Evolutionary conservation across 2,797 vertebrate species (phyloP).

Genomic region (Taenioides sp.): DNA sequence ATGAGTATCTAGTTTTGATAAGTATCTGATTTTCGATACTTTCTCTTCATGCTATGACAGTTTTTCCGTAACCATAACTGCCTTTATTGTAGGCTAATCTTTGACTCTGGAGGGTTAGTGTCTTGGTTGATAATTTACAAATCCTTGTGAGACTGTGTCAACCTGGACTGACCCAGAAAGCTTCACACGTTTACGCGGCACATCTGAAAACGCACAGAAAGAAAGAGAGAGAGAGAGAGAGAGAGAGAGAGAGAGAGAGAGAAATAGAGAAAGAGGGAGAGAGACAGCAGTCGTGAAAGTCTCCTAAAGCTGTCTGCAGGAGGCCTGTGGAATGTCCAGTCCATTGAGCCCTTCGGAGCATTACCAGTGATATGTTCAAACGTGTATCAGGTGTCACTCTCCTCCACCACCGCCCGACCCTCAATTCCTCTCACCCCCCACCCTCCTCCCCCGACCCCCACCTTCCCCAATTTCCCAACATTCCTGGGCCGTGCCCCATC

Average conservation of each 20-base stretch:
- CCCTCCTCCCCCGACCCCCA: conserved; percentile 1
- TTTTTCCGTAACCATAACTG: background rate
- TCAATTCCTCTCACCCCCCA: conserved; percentile 44
- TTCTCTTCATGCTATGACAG: too few relatives aligned
- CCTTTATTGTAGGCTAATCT: conserved; percentile 10
- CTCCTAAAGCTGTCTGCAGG: conserved; percentile 42
- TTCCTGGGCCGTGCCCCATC: conserved; percentile 73
- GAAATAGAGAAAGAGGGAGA: background rate
- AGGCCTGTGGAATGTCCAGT: conserved; percentile 59
- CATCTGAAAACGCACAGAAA: conserved; percentile 22
- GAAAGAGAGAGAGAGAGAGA: background rate
- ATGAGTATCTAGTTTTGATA: too few relatives aligned
- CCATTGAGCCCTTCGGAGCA: conserved; percentile 57
- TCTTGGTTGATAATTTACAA: conserved; percentile 41
- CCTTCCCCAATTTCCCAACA: conserved; percentile 74
- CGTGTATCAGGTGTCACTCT: conserved; percentile 73
- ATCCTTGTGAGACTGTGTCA: conserved; percentile 28
- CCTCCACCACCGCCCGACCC: conserved; percentile 60
- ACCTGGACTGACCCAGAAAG: conserved; percentile 37
- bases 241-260: background rate
- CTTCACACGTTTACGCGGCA: conserved; percentile 37
- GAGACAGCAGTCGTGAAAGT: conserved; percentile 2
- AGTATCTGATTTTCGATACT: too few relatives aligned
- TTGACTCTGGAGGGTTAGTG: background rate
- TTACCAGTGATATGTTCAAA: conserved; percentile 72